Evolutionary conservation across 2,113 vertebrate genomes (phyloP).

Genomic region (Dasyornis broadbenti): DNA sequence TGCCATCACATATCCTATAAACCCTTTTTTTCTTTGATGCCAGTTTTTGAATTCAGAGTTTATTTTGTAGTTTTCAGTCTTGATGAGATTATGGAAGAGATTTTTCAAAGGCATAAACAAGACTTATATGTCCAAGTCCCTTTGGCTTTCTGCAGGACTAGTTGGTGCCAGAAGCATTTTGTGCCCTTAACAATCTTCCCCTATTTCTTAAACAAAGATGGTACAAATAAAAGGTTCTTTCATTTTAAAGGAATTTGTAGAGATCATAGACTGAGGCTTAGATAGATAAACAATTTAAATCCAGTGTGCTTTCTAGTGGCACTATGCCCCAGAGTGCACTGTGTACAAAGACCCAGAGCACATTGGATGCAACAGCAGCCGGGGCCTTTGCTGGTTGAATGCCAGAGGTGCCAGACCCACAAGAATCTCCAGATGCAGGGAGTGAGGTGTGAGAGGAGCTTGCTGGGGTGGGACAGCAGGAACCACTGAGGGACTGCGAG

Average conservation of each 20-base stretch:
- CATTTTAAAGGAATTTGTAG: neutral
- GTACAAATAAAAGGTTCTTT: neutral
- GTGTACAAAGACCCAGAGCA: neutral
- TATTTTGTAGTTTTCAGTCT: neutral
- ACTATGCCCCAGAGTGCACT: neutral
- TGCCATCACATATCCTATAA: neutral
- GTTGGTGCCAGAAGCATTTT: neutral
- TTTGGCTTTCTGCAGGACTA: neutral
- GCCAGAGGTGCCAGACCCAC: neutral
- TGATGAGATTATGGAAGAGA: neutral
- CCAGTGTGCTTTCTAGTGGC: neutral
- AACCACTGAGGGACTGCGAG: neutral
- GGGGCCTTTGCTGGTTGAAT: neutral
- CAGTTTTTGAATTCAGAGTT: neutral
- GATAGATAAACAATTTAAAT: constrained; percentile 3
- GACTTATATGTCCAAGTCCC: neutral
- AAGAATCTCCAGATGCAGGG: neutral
- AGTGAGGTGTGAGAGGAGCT: neutral
- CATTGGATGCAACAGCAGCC: neutral
- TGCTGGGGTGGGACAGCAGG: neutral
- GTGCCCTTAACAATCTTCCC: neutral
- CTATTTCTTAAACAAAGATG: neutral
- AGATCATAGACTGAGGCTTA: neutral
- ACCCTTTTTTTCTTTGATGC: neutral
- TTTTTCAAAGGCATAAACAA: neutral